These are phyloP conservation scores for Anseranas semipalmata DNA, from an alignment of 2,113 vertebrate species.

Conservation along the genomic window DNA sequence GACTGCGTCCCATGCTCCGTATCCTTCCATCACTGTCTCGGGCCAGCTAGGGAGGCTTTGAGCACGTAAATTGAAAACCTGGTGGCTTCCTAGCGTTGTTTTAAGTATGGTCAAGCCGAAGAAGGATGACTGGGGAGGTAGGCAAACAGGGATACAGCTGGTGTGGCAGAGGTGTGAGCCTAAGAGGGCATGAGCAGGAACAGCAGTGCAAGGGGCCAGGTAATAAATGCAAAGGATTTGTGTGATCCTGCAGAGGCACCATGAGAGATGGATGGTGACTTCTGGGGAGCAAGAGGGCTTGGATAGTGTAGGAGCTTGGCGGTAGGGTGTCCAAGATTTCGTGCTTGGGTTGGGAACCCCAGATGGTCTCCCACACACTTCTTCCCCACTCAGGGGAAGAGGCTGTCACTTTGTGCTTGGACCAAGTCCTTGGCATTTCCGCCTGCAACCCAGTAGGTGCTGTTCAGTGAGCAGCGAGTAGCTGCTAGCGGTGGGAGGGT, in stretches of 20 bases:
- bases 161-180: background rate
- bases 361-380: no score
- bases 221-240: background rate
- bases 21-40: constrained; percentile 79
- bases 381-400: background rate
- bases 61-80: background rate
- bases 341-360: background rate
- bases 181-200: background rate
- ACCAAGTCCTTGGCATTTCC: background rate
- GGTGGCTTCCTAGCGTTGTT: background rate
- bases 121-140: background rate
- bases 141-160: background rate
- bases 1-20: constrained; percentile 92
- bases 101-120: background rate
- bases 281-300: background rate
- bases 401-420: background rate
- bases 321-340: background rate
- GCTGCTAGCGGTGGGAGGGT: background rate
- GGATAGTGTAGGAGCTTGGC: background rate
- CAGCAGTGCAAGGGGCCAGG: background rate
- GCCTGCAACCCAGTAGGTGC: background rate
- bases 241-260: background rate
- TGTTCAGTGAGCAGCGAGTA: background rate
- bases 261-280: background rate
- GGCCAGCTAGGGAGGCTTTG: background rate